Conservation (phyloP, 2,797 vertebrate species). For the Pseudomugil tenellus region DNA sequence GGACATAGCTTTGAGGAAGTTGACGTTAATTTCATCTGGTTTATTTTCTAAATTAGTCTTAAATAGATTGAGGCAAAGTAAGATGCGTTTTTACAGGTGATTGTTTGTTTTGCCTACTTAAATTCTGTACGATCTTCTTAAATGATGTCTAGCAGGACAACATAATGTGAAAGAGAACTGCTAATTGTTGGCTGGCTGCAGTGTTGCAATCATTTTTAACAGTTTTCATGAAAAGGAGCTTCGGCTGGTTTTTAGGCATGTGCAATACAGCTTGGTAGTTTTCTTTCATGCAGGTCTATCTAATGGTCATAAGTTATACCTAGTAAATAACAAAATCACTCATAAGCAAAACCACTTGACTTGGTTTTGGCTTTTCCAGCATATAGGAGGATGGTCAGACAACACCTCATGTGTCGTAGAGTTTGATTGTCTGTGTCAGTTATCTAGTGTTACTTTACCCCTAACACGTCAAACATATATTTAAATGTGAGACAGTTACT, state of each 20-base stretch:
- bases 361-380: constrained; percentile 49
- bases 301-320: constrained; percentile 9
- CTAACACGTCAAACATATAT: too few relatives aligned
- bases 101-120: too few relatives aligned
- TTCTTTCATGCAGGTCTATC: not conserved
- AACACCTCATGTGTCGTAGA: constrained; percentile 50
- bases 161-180: not conserved
- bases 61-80: constrained; percentile 20
- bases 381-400: constrained; percentile 32
- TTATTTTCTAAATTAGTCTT: constrained; percentile 12
- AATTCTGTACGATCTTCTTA: constrained; percentile 10
- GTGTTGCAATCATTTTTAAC: constrained; percentile 44
- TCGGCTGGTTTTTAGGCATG: not conserved
- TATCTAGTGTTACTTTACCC: not conserved
- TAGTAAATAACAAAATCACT: not conserved
- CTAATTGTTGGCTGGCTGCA: not conserved
- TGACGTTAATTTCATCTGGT: constrained; percentile 2
- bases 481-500: too few relatives aligned
- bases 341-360: constrained; percentile 1
- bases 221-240: not conserved
- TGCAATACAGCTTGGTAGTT: not conserved
- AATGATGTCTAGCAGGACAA: constrained; percentile 19
- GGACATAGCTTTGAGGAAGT: constrained; percentile 43
- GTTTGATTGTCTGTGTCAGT: not conserved
- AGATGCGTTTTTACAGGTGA: constrained; percentile 27